Evolutionary conservation across 2,797 vertebrate genomes (phyloP).

Genomic region (Falco cherrug): DNA sequence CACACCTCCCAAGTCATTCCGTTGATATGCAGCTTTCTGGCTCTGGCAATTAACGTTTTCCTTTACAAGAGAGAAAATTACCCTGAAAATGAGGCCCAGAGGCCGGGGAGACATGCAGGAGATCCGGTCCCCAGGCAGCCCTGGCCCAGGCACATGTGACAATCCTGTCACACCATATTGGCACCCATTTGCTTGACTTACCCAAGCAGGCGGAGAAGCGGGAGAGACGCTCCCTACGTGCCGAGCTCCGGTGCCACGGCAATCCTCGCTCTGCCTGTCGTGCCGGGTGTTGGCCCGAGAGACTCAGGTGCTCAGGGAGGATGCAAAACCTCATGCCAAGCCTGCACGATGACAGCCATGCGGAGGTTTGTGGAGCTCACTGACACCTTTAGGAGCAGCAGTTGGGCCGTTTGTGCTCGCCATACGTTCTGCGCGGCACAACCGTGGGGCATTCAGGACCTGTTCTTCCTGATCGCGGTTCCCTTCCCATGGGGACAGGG

Average conservation of each 20-base stretch:
- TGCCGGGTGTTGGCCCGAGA: neutral
- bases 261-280: neutral
- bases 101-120: neutral
- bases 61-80: neutral
- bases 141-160: neutral
- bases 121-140: fast-evolving
- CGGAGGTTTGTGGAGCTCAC: fast-evolving
- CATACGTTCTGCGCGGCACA: fast-evolving
- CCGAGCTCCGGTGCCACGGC: fast-evolving
- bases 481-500: neutral
- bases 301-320: fast-evolving
- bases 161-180: neutral
- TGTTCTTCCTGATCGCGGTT: neutral
- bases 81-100: neutral
- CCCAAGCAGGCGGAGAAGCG: neutral
- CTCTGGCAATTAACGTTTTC: neutral
- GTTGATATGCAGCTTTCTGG: neutral
- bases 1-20: neutral
- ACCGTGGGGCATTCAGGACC: neutral
- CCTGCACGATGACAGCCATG: fast-evolving
- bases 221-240: fast-evolving
- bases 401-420: neutral
- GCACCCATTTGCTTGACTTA: neutral
- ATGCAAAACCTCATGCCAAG: neutral
- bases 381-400: neutral